These are phyloP conservation scores for Anarrhichthys ocellatus DNA, from an alignment of 2,113 vertebrate species.

Conservation along the genomic window DNA sequence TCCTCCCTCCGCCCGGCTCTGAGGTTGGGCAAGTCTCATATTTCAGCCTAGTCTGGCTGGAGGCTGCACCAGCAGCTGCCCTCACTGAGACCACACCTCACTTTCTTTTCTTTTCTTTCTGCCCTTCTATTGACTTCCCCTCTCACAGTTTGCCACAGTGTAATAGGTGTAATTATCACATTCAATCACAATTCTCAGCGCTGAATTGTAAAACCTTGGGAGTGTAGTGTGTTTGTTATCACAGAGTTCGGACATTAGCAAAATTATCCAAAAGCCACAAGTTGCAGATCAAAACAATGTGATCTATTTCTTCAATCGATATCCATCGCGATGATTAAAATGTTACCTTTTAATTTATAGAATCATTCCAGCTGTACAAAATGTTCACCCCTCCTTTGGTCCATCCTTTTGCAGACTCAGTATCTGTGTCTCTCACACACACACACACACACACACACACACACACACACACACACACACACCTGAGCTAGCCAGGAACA, in stretches of 20 bases:
- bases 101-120: slow-evolving; percentile 21
- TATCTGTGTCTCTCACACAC: no score
- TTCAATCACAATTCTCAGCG: neutral
- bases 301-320: neutral
- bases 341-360: neutral
- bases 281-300: slow-evolving; percentile 1
- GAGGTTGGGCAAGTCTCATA: slow-evolving; percentile 72
- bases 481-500: slow-evolving; percentile 32
- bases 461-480: slow-evolving; percentile 18
- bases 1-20: slow-evolving; percentile 26
- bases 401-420: neutral
- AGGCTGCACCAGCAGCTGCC: slow-evolving; percentile 73
- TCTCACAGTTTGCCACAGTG: neutral
- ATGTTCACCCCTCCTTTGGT: neutral
- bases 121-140: neutral
- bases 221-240: no score
- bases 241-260: neutral
- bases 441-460: slow-evolving; percentile 19
- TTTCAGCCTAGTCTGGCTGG: slow-evolving; percentile 75
- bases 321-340: neutral
- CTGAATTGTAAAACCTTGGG: neutral
- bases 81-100: slow-evolving; percentile 62
- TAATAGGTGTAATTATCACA: neutral
- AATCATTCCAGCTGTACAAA: neutral
- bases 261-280: neutral